Percentiles rank a stretch among this genome's conserved stretches.
phyloP scores from a whole-genome alignment of 2,888 invertebrate species.

The Dioctria rufipes region DNA sequence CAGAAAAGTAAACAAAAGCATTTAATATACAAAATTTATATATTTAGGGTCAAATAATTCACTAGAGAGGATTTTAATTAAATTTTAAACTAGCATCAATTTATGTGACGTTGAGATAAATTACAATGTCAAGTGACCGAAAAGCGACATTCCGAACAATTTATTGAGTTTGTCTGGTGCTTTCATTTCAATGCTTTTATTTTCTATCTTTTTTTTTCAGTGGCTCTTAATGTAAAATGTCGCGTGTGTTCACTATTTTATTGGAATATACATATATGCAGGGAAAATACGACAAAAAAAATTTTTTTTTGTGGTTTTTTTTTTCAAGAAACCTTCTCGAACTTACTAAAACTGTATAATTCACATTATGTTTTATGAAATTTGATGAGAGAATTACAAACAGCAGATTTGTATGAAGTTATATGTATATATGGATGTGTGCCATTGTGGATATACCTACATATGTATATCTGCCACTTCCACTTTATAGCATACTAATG shows the following conservation, averaged over 20 bases:
- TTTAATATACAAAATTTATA: slow-evolving; percentile 20
- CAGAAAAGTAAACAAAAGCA: too few species aligned
- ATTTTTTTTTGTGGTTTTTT: too few species aligned
- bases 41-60: slow-evolving; percentile 42
- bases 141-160: slow-evolving; percentile 50
- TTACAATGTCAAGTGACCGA: slow-evolving; percentile 55
- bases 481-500: slow-evolving; percentile 18
- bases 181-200: slow-evolving; percentile 11
- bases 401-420: too few species aligned
- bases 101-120: slow-evolving; percentile 52
- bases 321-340: not conserved
- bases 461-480: not conserved
- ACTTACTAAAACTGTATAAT: slow-evolving; percentile 8
- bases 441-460: not conserved
- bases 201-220: not conserved
- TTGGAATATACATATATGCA: not conserved
- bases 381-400: not conserved
- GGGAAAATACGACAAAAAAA: not conserved
- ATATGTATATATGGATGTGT: too few species aligned
- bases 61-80: slow-evolving; percentile 52
- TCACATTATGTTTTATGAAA: not conserved
- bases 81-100: slow-evolving; percentile 54
- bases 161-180: slow-evolving; percentile 50
- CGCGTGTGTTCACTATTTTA: slow-evolving; percentile 46
- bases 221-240: slow-evolving; percentile 49